A percentile compares a stretch with the other conserved stretches of the same genome.
phyloP scores from a whole-genome alignment of 2,797 vertebrate genomes.

The Muscicapa comitata region DNA sequence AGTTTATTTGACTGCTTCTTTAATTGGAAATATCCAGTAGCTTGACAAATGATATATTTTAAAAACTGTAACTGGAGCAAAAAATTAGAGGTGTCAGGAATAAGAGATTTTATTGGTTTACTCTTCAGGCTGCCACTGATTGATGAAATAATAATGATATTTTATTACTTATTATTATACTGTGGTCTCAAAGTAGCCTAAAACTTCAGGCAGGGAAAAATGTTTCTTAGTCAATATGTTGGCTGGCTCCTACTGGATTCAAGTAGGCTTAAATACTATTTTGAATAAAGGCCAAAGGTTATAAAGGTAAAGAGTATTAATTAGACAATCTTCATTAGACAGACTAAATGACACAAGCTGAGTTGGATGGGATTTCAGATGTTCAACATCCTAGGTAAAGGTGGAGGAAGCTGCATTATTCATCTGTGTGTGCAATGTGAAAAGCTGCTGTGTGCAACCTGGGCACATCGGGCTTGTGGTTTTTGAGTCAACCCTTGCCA shows the following conservation, averaged over 20 bases:
- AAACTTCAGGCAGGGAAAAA: not conserved
- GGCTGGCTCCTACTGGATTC: not conserved
- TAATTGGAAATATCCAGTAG: conserved; percentile 1
- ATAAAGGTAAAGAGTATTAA: not conserved
- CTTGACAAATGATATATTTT: not conserved
- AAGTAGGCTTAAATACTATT: not conserved
- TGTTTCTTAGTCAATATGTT: not conserved
- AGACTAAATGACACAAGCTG: not conserved
- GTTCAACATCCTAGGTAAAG: not conserved
- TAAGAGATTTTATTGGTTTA: not conserved
- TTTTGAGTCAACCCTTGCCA: not conserved
- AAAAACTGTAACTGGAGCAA: not conserved
- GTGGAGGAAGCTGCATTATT: not conserved
- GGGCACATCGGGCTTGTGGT: too few species aligned
- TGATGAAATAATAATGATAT: not conserved
- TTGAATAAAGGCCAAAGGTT: not conserved
- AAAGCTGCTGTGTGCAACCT: not conserved
- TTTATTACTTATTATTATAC: not conserved
- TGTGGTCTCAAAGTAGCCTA: not conserved
- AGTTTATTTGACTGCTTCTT: not conserved
- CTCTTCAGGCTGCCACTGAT: not conserved
- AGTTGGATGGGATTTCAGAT: not conserved
- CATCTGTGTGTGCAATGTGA: not conserved
- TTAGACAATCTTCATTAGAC: not conserved
- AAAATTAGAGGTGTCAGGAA: not conserved